Evolutionary conservation across 2,113 vertebrate species (phyloP), one percentile per base, ranked within the genome.

Genomic region (Psittacara wagleri): DNA sequence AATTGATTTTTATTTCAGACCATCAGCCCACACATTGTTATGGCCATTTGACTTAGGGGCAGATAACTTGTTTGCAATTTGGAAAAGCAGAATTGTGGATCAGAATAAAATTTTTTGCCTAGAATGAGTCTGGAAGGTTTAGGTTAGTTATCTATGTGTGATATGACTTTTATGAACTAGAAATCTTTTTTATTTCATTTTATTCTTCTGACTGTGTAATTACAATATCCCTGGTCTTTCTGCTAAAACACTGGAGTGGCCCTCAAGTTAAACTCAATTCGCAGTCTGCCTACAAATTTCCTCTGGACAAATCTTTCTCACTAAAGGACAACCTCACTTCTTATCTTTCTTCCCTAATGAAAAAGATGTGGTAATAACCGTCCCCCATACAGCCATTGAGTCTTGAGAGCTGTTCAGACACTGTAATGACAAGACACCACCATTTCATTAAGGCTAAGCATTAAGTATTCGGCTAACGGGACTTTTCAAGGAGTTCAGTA

Each of bases 1-100:
- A 96, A 89, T 96, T 95, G 84, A 97, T 59, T 97, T 96, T 95
- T 3, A 88, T 92, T 94, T 69, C 83, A 95, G 68, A 96, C 55
- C 46, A 81, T 87, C 54, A 92, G 63, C 57, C 55, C 68, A 92
- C 92, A 93, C 87, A 84, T 79, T 70, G 46, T 95, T 95, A 70
- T 16, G 48, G 33, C 8, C 29, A 67, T 94, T 78, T 72, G 67
- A 96, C 74, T 87, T 84, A 77, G 73, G 72, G 74, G 95, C 49
- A 92, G 66, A 95, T 62, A 96, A 96, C 74, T 95, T 86, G 61
- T 70, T 41, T 92, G 81, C 64, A 88, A 92, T 95, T 95, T 52
- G n/a, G 86, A 96, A 95, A 94, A 86, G 54, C 6, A 19, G 31
- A 69, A 69, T 15, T 85, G 83, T 25, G 54, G 54, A 93, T 87